These are phyloP conservation scores for Cecropterus lyciades DNA, from an alignment of 1,140 invertebrate species.

Conservation along the genomic window DNA sequence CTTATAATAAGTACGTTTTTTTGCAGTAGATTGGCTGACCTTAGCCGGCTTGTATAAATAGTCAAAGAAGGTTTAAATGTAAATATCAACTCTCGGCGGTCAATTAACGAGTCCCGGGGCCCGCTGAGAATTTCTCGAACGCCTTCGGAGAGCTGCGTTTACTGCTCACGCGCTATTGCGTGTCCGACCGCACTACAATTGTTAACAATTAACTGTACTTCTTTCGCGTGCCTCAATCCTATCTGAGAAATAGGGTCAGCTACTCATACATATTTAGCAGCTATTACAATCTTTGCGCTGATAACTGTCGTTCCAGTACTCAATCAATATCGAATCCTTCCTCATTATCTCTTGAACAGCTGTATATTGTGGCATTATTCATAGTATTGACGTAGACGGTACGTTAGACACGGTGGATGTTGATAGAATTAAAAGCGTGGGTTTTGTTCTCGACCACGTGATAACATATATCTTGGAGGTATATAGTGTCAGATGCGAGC, in stretches of 20 bases:
- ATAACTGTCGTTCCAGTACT: neutral
- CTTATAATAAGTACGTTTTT: neutral
- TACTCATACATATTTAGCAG: conserved; percentile 34
- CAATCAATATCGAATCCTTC: conserved; percentile 13
- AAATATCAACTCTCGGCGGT: conserved; percentile 21
- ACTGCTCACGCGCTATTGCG: conserved; percentile 59
- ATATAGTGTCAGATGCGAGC: conserved; percentile 43
- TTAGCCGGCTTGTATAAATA: conserved; percentile 1
- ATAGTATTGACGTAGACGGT: conserved; percentile 55
- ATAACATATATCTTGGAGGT: conserved; percentile 44
- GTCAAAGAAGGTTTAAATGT: conserved; percentile 7
- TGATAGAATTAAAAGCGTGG: conserved; percentile 58
- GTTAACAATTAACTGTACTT: conserved; percentile 78
- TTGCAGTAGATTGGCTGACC: neutral
- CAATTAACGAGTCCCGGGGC: conserved; percentile 17
- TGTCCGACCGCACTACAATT: conserved; percentile 71
- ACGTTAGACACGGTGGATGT: conserved; percentile 57
- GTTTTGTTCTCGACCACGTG: conserved; percentile 53
- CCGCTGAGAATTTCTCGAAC: conserved; percentile 4
- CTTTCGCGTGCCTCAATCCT: conserved; percentile 71
- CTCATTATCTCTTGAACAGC: conserved; percentile 37
- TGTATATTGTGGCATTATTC: conserved; percentile 52
- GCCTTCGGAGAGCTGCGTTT: conserved; percentile 42
- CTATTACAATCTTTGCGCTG: conserved; percentile 24
- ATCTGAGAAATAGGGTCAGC: conserved; percentile 73